Evolutionary conservation across 2,797 vertebrate genomes (phyloP).

Genomic region (Enteromius trimaculatus): DNA sequence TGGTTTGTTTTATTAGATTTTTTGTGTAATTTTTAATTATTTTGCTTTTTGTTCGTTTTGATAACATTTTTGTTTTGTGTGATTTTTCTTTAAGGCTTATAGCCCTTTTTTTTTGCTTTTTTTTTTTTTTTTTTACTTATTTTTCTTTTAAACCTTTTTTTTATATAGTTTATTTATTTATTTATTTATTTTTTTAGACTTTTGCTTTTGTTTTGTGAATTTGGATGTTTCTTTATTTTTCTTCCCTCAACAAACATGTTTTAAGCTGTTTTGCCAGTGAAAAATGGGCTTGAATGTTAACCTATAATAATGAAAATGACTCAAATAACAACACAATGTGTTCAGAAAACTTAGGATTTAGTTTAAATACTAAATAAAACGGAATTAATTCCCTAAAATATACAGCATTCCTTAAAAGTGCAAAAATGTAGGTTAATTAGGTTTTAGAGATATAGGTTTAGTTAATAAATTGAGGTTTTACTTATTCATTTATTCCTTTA

Average conservation of each 20-base stretch:
- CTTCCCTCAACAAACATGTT: not conserved
- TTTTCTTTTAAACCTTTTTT: not conserved
- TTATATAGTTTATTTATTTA: too few relatives aligned
- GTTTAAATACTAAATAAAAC: not conserved
- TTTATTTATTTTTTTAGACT: not conserved
- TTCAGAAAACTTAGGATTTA: not conserved
- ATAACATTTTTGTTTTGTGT: too few relatives aligned
- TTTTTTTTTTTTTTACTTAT: not conserved
- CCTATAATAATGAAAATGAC: not conserved
- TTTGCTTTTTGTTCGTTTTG: too few relatives aligned
- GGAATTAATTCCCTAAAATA: too few relatives aligned
- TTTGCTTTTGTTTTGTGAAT: not conserved
- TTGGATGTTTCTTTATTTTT: not conserved
- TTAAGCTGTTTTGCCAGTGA: not conserved
- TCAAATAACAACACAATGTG: not conserved
- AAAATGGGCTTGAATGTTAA: not conserved
- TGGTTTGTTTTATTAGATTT: too few relatives aligned
- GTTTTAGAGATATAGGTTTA: too few relatives aligned
- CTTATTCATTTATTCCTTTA: not conserved
- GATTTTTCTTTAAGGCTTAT: too few relatives aligned
- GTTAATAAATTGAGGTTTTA: too few relatives aligned
- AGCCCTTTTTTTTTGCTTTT: not conserved
- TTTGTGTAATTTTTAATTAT: too few relatives aligned
- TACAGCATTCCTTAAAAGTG: not conserved
- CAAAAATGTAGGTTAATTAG: too few relatives aligned